Percentiles rank a stretch among this genome's conserved stretches.
Conservation (phyloP, 2,888 invertebrate species). For the Eupithecia abbreviata region DNA sequence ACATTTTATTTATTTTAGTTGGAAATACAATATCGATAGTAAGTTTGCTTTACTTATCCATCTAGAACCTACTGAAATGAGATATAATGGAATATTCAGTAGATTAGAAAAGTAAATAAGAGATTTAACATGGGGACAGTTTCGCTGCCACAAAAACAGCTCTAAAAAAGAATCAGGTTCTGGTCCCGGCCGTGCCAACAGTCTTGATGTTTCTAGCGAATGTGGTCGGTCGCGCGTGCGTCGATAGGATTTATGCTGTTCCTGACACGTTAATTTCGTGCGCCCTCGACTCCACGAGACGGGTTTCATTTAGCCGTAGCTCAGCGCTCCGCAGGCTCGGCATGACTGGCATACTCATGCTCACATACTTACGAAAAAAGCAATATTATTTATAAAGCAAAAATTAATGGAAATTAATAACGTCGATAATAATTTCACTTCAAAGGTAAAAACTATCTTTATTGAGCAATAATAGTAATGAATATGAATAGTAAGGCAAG, state of each 20-base stretch:
- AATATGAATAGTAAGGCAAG: not conserved
- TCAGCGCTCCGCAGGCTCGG: too few relatives aligned
- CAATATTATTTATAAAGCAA: not conserved
- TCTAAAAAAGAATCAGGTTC: not conserved
- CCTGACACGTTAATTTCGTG: constrained; percentile 77
- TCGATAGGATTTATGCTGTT: constrained; percentile 77
- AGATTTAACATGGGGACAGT: not conserved
- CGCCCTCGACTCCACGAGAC: constrained; percentile 57
- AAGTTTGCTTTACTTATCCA: not conserved
- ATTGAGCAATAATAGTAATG: not conserved
- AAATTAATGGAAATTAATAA: not conserved
- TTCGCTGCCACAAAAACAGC: not conserved
- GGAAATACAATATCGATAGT: not conserved
- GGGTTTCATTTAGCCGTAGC: constrained; percentile 21
- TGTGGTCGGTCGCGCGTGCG: constrained; percentile 75
- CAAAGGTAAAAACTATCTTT: not conserved
- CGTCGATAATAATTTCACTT: not conserved
- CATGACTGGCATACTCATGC: constrained; percentile 12
- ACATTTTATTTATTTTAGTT: too few relatives aligned
- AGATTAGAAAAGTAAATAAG: not conserved
- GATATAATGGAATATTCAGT: not conserved
- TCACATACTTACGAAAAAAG: not conserved
- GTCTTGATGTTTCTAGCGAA: constrained; percentile 54
- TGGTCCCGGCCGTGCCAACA: not conserved
- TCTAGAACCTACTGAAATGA: not conserved